Conservation (phyloP, 2,888 invertebrate species). For the Chromoteleia sp. region DNA sequence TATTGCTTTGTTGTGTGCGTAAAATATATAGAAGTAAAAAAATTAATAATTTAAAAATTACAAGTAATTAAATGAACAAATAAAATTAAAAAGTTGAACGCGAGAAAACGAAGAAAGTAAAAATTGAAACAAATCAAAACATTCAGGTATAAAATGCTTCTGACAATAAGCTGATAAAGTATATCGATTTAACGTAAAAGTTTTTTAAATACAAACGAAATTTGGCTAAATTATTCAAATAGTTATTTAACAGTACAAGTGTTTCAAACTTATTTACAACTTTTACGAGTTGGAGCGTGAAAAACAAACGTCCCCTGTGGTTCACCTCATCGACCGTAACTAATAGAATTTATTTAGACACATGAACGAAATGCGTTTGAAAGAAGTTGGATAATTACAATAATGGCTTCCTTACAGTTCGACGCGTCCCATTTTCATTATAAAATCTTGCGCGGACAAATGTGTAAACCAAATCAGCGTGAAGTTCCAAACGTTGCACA, state of each 20-base stretch:
- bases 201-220: no score
- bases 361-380: conserved; percentile 10
- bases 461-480: conserved; percentile 32
- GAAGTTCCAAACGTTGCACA: no score
- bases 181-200: no score
- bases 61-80: no score
- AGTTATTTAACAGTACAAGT: conserved; percentile 1
- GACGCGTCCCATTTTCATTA: conserved; percentile 23
- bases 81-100: no score
- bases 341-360: conserved; percentile 35
- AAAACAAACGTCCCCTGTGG: conserved; percentile 25
- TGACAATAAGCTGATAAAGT: no score
- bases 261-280: neutral
- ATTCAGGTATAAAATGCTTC: no score
- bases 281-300: neutral
- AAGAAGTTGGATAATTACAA: conserved; percentile 33
- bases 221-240: neutral
- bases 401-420: conserved; percentile 27
- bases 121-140: no score
- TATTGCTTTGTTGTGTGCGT: no score
- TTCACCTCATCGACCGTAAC: conserved; percentile 6
- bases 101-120: no score
- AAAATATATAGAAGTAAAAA: no score
- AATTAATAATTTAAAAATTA: no score
- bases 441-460: conserved; percentile 33